Percentiles rank a stretch among this genome's conserved stretches.
Conservation (phyloP, 2,888 invertebrate genomes). For the Sphaeridia pumilis region DNA sequence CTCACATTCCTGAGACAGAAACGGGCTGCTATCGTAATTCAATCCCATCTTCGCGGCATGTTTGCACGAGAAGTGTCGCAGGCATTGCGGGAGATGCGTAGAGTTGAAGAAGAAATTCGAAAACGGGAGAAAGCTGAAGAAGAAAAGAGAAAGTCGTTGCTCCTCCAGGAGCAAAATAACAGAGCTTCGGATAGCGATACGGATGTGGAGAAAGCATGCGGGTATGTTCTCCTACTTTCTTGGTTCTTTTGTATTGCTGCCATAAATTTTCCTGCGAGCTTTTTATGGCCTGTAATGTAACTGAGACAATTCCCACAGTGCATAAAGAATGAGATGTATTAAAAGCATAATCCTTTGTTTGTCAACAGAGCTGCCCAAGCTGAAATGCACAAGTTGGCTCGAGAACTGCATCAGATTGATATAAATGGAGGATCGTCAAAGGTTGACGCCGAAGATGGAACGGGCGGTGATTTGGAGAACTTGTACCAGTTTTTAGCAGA, state of each 20-base stretch:
- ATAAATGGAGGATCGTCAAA: conserved; percentile 16
- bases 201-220: conserved; percentile 16
- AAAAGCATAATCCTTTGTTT: neutral
- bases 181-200: conserved; percentile 8
- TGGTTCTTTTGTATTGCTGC: neutral
- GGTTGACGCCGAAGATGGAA: conserved; percentile 27
- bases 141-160: conserved; percentile 47
- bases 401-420: conserved; percentile 26
- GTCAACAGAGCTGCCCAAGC: conserved; percentile 47
- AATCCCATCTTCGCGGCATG: conserved; percentile 73
- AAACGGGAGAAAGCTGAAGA: conserved; percentile 62
- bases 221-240: conserved; percentile 11
- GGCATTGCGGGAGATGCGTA: conserved; percentile 71
- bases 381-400: conserved; percentile 40
- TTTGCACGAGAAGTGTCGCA: conserved; percentile 78
- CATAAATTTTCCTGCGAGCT: neutral
- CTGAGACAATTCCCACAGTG: neutral
- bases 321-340: neutral
- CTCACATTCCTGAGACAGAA: conserved; percentile 66
- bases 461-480: conserved; percentile 52
- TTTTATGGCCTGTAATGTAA: neutral
- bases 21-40: conserved; percentile 74
- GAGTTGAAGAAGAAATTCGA: conserved; percentile 75
- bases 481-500: conserved; percentile 81
- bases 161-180: conserved; percentile 9